A percentile compares a stretch with the other conserved stretches of the same genome.
Conservation (phyloP, 2,888 invertebrate genomes). For the Lochmaea crataegi region DNA sequence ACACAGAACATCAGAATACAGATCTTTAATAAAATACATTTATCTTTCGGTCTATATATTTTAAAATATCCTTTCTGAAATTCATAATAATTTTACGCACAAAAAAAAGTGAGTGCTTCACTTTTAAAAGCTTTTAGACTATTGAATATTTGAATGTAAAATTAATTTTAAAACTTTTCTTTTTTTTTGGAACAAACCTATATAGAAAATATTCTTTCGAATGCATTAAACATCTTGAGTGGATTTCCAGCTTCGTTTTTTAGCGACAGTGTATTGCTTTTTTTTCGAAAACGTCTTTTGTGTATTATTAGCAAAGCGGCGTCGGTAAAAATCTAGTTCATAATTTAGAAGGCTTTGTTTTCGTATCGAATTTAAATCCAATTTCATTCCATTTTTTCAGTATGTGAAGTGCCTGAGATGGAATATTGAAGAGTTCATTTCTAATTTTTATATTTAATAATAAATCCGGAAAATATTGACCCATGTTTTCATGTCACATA, state of each 20-base stretch:
- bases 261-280: background rate
- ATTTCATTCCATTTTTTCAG: background rate
- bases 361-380: no score
- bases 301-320: background rate
- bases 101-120: slow-evolving; percentile 11
- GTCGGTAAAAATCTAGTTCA: background rate
- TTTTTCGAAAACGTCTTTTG: background rate
- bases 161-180: slow-evolving; percentile 9
- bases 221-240: background rate
- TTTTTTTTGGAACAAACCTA: slow-evolving; percentile 1
- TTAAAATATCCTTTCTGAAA: background rate
- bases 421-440: no score
- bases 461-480: no score
- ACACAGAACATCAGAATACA: no score
- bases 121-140: slow-evolving; percentile 22
- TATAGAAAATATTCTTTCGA: slow-evolving; percentile 7
- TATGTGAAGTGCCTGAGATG: no score
- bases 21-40: no score
- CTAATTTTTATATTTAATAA: no score
- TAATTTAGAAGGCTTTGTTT: background rate
- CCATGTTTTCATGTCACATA: no score
- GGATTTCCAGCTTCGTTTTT: background rate
- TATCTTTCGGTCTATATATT: background rate
- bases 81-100: background rate
- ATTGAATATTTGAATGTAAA: slow-evolving; percentile 26